phyloP scores from a whole-genome alignment of 2,113 vertebrate species.

The Chionomys nivalis region DNA sequence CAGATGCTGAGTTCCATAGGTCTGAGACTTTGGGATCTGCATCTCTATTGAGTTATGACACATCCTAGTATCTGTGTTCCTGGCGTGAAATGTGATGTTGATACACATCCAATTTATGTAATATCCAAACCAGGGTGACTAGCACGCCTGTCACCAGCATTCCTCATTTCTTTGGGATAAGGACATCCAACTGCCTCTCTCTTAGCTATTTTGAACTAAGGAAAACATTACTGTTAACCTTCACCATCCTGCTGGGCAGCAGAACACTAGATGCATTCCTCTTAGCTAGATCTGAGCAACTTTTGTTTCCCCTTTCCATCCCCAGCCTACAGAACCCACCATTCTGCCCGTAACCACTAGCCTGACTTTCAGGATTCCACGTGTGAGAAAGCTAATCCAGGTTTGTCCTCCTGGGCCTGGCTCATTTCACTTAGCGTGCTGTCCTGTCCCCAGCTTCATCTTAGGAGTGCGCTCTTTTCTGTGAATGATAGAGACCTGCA shows the following conservation, averaged over 20 bases:
- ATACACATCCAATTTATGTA: not conserved
- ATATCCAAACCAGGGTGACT: not conserved
- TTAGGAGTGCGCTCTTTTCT: not conserved
- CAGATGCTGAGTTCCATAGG: not conserved
- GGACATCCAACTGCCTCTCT: not conserved
- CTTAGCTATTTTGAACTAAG: not conserved
- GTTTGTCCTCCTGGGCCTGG: not conserved
- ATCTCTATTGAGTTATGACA: not conserved
- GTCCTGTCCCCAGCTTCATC: not conserved
- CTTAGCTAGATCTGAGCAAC: not conserved
- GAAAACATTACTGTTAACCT: not conserved
- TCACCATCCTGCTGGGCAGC: not conserved
- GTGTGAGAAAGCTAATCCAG: not conserved
- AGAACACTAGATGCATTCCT: not conserved
- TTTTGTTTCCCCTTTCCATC: not conserved
- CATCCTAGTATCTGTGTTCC: not conserved
- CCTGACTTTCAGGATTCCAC: not conserved
- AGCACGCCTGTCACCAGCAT: rapidly evolving
- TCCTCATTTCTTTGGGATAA: not conserved
- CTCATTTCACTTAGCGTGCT: not conserved
- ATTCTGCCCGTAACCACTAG: not conserved
- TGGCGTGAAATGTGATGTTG: not conserved
- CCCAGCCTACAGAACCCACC: not conserved
- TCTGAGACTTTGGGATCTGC: not conserved
- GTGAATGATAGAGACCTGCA: not conserved